A percentile compares a stretch with the other conserved stretches of the same genome.
Evolutionary conservation across 2,888 invertebrate genomes (phyloP).

Genomic region (Trachelus stipa): DNA sequence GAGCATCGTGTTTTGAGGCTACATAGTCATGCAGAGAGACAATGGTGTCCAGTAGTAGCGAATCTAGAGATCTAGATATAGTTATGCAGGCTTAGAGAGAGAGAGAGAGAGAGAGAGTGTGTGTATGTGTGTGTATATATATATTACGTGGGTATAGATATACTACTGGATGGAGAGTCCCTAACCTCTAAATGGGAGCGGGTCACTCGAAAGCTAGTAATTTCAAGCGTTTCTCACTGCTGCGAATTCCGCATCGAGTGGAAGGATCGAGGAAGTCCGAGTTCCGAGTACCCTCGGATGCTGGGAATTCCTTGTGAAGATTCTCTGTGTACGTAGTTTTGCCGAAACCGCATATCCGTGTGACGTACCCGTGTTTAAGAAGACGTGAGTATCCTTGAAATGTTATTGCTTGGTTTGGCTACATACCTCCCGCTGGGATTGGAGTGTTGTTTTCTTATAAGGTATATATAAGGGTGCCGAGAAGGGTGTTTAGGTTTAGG

Average conservation of each 20-base stretch:
- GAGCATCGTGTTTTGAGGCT: not conserved
- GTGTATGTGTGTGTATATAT: no score
- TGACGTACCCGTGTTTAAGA: not conserved
- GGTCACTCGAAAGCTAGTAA: not conserved
- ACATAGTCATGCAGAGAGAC: not conserved
- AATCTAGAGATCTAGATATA: not conserved
- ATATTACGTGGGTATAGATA: not conserved
- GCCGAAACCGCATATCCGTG: not conserved
- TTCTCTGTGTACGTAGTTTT: not conserved
- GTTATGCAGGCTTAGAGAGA: not conserved
- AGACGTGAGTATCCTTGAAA: not conserved
- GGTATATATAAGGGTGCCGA: not conserved
- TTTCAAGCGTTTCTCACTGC: not conserved
- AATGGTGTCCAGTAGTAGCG: not conserved
- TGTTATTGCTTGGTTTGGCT: constrained; percentile 6
- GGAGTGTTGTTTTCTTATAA: not conserved
- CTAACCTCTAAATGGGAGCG: not conserved
- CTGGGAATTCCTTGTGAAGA: not conserved
- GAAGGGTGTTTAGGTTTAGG: not conserved
- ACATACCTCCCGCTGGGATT: not conserved
- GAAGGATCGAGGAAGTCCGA: not conserved
- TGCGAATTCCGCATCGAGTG: not conserved
- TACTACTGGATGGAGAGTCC: not conserved
- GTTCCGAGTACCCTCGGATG: not conserved
- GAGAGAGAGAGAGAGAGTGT: no score